Evolutionary conservation across 1,140 invertebrate species (phyloP).

Genomic region (Helicoverpa armigera): DNA sequence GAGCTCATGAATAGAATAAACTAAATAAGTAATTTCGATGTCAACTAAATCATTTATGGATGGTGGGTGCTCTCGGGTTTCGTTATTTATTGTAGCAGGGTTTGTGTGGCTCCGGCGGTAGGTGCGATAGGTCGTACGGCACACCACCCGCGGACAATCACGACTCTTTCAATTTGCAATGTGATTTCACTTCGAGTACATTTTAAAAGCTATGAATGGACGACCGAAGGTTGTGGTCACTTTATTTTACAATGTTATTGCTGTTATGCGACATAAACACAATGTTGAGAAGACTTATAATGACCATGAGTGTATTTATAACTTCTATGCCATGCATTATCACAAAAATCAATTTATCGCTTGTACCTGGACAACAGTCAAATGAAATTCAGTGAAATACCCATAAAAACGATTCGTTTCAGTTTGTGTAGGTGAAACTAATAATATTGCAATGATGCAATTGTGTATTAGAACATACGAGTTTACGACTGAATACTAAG

Average conservation of each 20-base stretch:
- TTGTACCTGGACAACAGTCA: too few relatives aligned
- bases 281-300: background rate
- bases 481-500: too few relatives aligned
- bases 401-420: too few relatives aligned
- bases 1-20: slow-evolving; percentile 53
- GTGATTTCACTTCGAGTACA: slow-evolving; percentile 21
- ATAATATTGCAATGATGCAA: too few relatives aligned
- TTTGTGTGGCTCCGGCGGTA: slow-evolving; percentile 3
- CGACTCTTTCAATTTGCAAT: slow-evolving; percentile 44
- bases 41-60: slow-evolving; percentile 66
- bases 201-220: slow-evolving; percentile 13
- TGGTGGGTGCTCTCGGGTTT: slow-evolving; percentile 53
- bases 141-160: slow-evolving; percentile 42
- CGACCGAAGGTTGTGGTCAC: background rate
- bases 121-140: slow-evolving; percentile 2
- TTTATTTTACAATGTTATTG: slow-evolving; percentile 26
- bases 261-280: slow-evolving; percentile 4
- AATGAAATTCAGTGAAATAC: too few relatives aligned
- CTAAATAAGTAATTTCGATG: slow-evolving; percentile 58
- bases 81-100: slow-evolving; percentile 57
- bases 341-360: too few relatives aligned
- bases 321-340: background rate
- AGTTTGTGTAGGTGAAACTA: too few relatives aligned
- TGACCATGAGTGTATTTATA: background rate
- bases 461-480: too few relatives aligned